Evolutionary conservation across 1,140 invertebrate genomes (phyloP), one percentile per base, ranked within the genome.

Genomic region (Zaprionus kolodkinae): DNA sequence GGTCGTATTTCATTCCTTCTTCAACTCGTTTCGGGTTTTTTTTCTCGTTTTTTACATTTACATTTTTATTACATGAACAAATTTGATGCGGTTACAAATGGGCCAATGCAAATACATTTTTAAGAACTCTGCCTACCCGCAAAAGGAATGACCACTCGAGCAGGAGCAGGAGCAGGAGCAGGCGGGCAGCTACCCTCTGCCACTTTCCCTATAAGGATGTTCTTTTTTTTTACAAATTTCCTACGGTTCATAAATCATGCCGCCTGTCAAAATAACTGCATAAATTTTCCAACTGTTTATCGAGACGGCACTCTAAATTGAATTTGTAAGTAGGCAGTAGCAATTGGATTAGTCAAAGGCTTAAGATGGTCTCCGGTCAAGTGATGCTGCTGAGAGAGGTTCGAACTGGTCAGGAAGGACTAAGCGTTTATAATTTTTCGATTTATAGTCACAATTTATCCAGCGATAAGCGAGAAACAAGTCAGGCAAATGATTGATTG

Each of bases 231-330:
- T 81, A 91, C 81, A 91, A 91, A 91, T 91, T 91, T 91, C 86
- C 79, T 81, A 91, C 76, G 91, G 86, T 91, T 84, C 91, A 91
- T 91, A 91, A 91, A 91, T 91, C 91, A 91, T 83, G 91, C 76
- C 54, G 83, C 72, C 80, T 91, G 86, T 91, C 91, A 91, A 91
- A 91, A 91, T 91, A 91, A 91, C 88, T 88, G 84, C 78, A 91
- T 91, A 91, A 84, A 91, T 91, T 87, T 86, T 50, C 64, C 73
- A 78, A 79, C 77, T 72, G 70, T 88, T 87, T 86, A 76, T 76
- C 50, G 64, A 65, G 63, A 54, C 36, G 66, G 54, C 61, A 50
- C 68, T 67, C 62, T 75, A 33, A 87, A 87, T 87, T 88, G 79
- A 83, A 88, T 72, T 72, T 60, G 67, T 70, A 72, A 68, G 38